phyloP scores from a whole-genome alignment of 2,113 vertebrate species.

The Lycaon pictus region DNA sequence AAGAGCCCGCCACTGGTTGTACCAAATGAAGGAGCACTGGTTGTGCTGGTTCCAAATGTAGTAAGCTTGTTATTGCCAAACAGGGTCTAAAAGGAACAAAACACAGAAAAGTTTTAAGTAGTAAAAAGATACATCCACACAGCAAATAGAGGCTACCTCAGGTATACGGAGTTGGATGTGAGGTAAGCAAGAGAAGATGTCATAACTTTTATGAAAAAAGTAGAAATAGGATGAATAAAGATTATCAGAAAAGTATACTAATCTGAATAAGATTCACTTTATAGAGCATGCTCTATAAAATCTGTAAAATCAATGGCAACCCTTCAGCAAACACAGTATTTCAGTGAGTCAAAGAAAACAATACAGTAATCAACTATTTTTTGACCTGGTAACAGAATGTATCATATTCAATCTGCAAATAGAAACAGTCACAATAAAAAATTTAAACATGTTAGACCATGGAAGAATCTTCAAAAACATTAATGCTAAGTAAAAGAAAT shows the following conservation, averaged over 20 bases:
- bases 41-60: conserved; percentile 96
- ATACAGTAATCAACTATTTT: neutral
- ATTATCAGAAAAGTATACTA: conserved; percentile 9
- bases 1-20: conserved; percentile 93
- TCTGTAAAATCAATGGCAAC: conserved; percentile 10
- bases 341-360: neutral
- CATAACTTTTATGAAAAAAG: conserved; percentile 32
- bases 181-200: neutral
- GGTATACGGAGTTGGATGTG: neutral
- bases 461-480: conserved; percentile 30
- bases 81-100: conserved; percentile 89
- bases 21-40: conserved; percentile 95
- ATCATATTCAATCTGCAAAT: neutral
- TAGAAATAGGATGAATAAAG: neutral
- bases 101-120: neutral
- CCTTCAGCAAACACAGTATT: conserved; percentile 15
- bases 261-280: neutral
- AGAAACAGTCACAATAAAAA: conserved; percentile 40
- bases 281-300: neutral
- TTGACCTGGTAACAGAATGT: conserved; percentile 3
- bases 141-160: conserved; percentile 21
- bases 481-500: neutral
- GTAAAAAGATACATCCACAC: neutral
- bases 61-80: conserved; percentile 95
- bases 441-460: conserved; percentile 18